Evolutionary conservation across 1,140 invertebrate species (phyloP), one percentile per base, ranked within the genome.

Genomic region (Glomeris maerens): DNA sequence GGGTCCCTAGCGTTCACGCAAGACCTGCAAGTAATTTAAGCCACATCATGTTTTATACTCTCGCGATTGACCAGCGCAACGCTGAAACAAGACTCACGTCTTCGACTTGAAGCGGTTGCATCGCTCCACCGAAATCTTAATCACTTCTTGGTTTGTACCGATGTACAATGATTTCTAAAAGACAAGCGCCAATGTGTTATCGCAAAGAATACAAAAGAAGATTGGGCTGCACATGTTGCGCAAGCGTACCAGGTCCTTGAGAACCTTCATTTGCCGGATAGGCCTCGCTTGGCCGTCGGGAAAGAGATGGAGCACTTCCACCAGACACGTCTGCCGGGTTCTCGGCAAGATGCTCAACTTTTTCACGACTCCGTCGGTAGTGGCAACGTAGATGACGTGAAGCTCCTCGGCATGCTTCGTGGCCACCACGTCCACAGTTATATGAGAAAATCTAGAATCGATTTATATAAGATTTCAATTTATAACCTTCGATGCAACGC

Each of bases 1-100:
- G 91, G 91, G 67, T 95, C 91, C 68, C 81, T 81, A 0, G 88
- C 80, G 58, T 81, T 80, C 20, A 89, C 59, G 64, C 91, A 95
- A 1, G 79, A 74, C 2, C 75, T 67, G 53, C 26, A 58, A 53
- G 47, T 31, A 31, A 31, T 45, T 23, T 52, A 5, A 42, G n/a
- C n/a, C n/a, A n/a, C n/a, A 42, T 5, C 4, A 17, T 21, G 20
- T 21, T 4, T 21, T 42, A 42, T 21, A 25, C 5, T 42, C 4
- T 21, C 17, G n/a, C 42, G 20, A n/a, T 41, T 41, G 21, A 10
- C 31, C 28, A 14, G 26, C 17, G 25, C 21, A 21, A 46, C 39
- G 27, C 20, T 28, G n/a, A 27, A 52, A 31, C 10, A 47, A 41
- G 13, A 26, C 55, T 45, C 50, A 55, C 55, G 38, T 67, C 29